Base-by-base conservation (phyloP, 92 coral and sea anemone genomes). In the Galaxea fascicularis region DNA sequence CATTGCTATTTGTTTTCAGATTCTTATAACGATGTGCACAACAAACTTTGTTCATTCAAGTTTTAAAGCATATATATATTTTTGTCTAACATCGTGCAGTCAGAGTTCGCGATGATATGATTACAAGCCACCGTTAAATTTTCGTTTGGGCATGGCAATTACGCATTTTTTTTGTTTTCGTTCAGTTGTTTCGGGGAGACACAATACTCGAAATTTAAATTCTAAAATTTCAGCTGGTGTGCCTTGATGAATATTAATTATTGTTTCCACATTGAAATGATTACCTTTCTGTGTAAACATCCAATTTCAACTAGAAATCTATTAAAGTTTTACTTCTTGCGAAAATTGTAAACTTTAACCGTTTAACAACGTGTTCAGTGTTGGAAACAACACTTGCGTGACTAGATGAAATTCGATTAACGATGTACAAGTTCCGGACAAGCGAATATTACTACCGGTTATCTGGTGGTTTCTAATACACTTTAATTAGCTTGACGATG, bases 211-310 rank as follows among this genome's bases (percentile, higher is more conserved):
- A 24, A 49, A 11, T 46, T 4, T n/a, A 10, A 24, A 41, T 58
- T 54, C 25, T 16, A 22, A 7, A 39, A 49, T 14, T 79, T 78
- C 27, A 78, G 62, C 73, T 24, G 26, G 47, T 46, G 25, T 18
- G 14, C 8, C 28, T 18, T 13, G 53, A 65, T 67, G 26, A 79
- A 79, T 79, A 79, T 51, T 65, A 30, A 79, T 30, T 12, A 18
- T 30, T 29, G 52, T n/a, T 64, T 66, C 44, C 4, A 79, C 9
- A 16, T 20, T 14, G 30, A 28, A 79, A 26, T 67, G 62, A 67
- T 79, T 79, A 49, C 71, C 51, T 79, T 65, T 29, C 5, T 65
- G 29, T 25, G 75, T 65, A 79, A 79, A 79, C 75, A 79, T 28
- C 51, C 75, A 66, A 41, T 66, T 52, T 67, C 17, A 41, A 67